These are phyloP conservation scores for Odontamblyopus rebecca DNA, from an alignment of 2,797 vertebrate genomes.

Conservation along the genomic window DNA sequence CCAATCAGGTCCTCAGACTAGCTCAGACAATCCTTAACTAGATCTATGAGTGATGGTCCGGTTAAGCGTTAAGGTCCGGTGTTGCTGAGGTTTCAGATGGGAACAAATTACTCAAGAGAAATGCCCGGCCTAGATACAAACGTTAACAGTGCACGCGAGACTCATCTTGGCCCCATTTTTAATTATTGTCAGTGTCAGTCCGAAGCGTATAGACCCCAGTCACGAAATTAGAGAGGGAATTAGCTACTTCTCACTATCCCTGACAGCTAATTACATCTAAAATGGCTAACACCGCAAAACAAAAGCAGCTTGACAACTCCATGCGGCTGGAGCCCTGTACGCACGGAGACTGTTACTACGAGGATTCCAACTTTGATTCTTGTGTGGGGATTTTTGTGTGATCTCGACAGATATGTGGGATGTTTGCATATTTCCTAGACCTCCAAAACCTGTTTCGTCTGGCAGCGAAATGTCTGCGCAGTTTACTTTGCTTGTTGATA, in stretches of 20 bases:
- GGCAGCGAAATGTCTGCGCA: slow-evolving; percentile 24
- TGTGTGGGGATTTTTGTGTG: slow-evolving; percentile 21
- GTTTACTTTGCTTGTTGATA: slow-evolving; percentile 37
- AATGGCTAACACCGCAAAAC: slow-evolving; percentile 68
- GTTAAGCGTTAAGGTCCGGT: slow-evolving; percentile 61
- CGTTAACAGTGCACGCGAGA: slow-evolving; percentile 56
- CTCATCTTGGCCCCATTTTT: slow-evolving; percentile 69
- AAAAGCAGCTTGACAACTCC: slow-evolving; percentile 65
- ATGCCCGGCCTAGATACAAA: slow-evolving; percentile 60
- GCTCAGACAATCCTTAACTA: slow-evolving; percentile 57
- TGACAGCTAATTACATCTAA: slow-evolving; percentile 79
- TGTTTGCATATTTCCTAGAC: slow-evolving; percentile 38
- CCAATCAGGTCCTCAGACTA: slow-evolving; percentile 2
- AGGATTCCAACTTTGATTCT: slow-evolving; percentile 45
- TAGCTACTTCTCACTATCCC: slow-evolving; percentile 66
- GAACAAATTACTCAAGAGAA: slow-evolving; percentile 66
- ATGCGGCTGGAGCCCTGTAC: slow-evolving; percentile 42
- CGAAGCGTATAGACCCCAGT: slow-evolving; percentile 51
- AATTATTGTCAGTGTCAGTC: slow-evolving; percentile 77
- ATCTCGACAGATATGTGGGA: slow-evolving; percentile 29
- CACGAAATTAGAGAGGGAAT: slow-evolving; percentile 66
- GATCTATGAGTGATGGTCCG: slow-evolving; percentile 56
- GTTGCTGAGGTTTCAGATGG: slow-evolving; percentile 60
- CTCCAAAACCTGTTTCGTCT: slow-evolving; percentile 47
- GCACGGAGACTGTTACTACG: slow-evolving; percentile 29